These are phyloP conservation scores for Callaeas wilsoni DNA, from an alignment of 2,113 vertebrate genomes.

Conservation along the genomic window DNA sequence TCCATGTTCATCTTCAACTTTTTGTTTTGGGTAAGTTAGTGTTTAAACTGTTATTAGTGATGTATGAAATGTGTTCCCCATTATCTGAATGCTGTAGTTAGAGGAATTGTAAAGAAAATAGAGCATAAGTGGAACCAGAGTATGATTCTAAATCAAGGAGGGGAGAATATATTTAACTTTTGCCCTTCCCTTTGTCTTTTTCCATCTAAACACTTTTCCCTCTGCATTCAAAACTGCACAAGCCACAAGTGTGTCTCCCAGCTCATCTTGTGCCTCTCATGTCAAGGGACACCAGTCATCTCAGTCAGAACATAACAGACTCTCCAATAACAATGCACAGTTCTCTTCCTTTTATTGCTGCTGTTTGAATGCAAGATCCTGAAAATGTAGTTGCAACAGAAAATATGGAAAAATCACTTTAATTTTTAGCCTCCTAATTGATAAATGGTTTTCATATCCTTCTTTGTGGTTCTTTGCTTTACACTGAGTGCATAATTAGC, in stretches of 20 bases:
- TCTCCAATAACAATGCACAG: not conserved
- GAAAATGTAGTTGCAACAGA: not conserved
- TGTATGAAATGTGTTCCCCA: not conserved
- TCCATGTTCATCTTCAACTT: constrained; percentile 90
- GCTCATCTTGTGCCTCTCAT: not conserved
- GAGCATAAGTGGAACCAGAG: constrained; percentile 26
- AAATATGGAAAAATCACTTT: not conserved
- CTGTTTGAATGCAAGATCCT: not conserved
- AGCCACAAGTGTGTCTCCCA: not conserved
- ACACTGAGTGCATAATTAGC: not conserved
- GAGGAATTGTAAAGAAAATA: constrained; percentile 30
- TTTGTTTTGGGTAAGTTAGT: constrained; percentile 87
- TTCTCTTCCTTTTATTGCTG: not conserved
- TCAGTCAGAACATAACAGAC: not conserved
- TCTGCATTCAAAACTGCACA: not conserved
- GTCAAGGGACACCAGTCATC: not conserved
- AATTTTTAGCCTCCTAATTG: not conserved
- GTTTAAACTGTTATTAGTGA: constrained; percentile 45
- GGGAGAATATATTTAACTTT: not conserved
- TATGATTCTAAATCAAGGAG: not conserved
- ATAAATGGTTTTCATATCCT: not conserved
- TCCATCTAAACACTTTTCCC: constrained; percentile 1
- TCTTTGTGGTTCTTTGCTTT: not conserved
- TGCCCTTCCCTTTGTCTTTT: not conserved
- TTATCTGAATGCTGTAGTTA: constrained; percentile 8